phyloP scores from a whole-genome alignment of 2,113 vertebrate species.

The Syngnathus scovelli region DNA sequence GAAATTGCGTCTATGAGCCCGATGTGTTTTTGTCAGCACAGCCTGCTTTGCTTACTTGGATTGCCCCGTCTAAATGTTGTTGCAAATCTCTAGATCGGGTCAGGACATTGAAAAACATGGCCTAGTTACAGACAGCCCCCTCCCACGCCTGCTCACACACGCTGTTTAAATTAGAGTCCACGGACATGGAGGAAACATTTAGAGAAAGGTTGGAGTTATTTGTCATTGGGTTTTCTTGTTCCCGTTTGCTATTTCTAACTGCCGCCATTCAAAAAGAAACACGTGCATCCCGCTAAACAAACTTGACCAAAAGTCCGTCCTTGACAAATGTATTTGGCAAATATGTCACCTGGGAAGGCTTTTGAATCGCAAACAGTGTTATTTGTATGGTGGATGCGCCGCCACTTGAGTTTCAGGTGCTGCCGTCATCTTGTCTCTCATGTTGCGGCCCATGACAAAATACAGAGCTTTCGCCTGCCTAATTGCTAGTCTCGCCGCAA shows the following conservation, averaged over 20 bases:
- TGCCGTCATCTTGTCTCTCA: conserved; percentile 40
- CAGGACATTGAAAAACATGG: conserved; percentile 1
- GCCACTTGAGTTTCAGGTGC: conserved; percentile 56
- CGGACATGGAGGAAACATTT: conserved; percentile 4
- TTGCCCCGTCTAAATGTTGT: conserved; percentile 47
- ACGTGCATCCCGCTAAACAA: neutral
- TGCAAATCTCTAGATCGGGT: conserved; percentile 6
- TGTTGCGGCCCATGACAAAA: conserved; percentile 51
- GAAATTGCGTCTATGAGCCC: conserved; percentile 30
- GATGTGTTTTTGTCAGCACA: conserved; percentile 42
- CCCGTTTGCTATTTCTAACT: neutral
- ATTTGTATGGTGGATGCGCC: conserved; percentile 59
- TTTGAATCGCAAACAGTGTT: conserved; percentile 29
- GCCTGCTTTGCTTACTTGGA: conserved; percentile 53
- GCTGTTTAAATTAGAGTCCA: conserved; percentile 5
- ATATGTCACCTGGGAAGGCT: neutral
- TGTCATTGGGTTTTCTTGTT: neutral
- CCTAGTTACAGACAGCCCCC: neutral
- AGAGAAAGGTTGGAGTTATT: neutral
- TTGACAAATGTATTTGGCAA: neutral
- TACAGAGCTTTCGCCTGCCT: conserved; percentile 62
- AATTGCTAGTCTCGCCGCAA: conserved; percentile 61
- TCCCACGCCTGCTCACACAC: neutral
- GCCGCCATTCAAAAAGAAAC: neutral
- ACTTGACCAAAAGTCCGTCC: neutral